Evolutionary conservation across 2,797 vertebrate genomes (phyloP).

Genomic region (Pelochelys cantorii): DNA sequence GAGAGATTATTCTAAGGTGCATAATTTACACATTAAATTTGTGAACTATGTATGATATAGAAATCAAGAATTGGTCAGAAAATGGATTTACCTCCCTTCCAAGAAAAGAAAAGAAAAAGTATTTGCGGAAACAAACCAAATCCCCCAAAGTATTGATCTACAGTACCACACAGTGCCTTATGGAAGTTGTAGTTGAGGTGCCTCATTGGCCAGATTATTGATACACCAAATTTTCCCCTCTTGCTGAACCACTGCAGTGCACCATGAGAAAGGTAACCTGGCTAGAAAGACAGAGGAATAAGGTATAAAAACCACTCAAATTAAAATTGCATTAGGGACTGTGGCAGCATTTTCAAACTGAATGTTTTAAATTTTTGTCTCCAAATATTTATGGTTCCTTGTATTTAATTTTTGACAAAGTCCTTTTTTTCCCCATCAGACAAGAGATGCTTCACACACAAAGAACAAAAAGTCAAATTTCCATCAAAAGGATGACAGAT

Average conservation of each 20-base stretch:
- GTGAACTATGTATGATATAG: background rate
- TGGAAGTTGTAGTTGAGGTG: background rate
- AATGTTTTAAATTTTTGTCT: too few species aligned
- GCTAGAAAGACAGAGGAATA: too few species aligned
- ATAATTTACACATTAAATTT: background rate
- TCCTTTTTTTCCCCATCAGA: too few species aligned
- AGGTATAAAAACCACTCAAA: background rate
- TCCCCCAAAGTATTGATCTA: background rate
- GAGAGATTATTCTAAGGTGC: background rate
- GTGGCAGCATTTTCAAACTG: background rate
- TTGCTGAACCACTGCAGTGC: background rate
- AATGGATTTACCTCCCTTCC: background rate
- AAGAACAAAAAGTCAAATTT: background rate
- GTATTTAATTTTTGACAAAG: too few species aligned
- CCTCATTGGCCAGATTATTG: background rate
- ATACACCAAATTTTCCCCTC: background rate
- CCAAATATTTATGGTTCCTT: too few species aligned
- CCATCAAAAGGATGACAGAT: background rate
- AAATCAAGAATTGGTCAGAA: background rate
- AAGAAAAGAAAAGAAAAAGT: background rate
- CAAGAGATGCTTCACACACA: background rate
- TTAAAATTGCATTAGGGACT: background rate
- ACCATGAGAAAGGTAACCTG: background rate
- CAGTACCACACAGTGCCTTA: background rate
- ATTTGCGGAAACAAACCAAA: background rate